These are phyloP conservation scores for Pycnomerus fuliginosus DNA, from an alignment of 2,888 invertebrate genomes.

Conservation along the genomic window DNA sequence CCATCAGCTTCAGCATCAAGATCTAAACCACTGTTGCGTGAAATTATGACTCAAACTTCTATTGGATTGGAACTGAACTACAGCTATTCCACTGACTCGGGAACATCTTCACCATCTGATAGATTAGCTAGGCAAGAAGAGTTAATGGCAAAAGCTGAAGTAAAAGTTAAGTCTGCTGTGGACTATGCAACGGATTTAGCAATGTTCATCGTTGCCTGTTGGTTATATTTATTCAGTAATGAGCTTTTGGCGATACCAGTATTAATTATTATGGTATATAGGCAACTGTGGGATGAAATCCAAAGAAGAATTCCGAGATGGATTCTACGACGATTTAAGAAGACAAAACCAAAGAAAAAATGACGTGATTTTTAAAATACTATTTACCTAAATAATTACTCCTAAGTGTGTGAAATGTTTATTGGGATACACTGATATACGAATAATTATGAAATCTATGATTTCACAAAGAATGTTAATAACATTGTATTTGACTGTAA, in stretches of 20 bases:
- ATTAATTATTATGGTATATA: constrained; percentile 72
- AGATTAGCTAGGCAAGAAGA: constrained; percentile 57
- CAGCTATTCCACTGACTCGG: constrained; percentile 36
- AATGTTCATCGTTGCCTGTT: constrained; percentile 73
- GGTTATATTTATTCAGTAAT: constrained; percentile 79
- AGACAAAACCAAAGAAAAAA: constrained; percentile 19
- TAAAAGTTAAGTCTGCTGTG: constrained; percentile 67
- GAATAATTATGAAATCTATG: constrained; percentile 20
- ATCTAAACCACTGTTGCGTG: constrained; percentile 41
- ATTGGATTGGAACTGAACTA: constrained; percentile 44
- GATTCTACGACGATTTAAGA: constrained; percentile 29
- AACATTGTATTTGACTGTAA: too few species aligned
- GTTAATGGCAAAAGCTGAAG: constrained; percentile 63
- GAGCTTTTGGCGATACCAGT: constrained; percentile 79
- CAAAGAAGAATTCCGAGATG: constrained; percentile 38
- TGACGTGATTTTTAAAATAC: too few species aligned
- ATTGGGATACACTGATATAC: constrained; percentile 11
- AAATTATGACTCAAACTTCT: constrained; percentile 50
- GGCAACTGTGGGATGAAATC: constrained; percentile 71
- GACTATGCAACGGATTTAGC: constrained; percentile 75
- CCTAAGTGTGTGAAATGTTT: not conserved
- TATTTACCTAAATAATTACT: too few species aligned
- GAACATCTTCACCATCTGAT: constrained; percentile 24
- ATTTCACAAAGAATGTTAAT: too few species aligned
- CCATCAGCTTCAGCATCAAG: constrained; percentile 33